A percentile compares a stretch with the other conserved stretches of the same genome.
These are phyloP conservation scores for Myodes glareolus DNA, from an alignment of 2,113 vertebrate genomes.

Conservation along the genomic window DNA sequence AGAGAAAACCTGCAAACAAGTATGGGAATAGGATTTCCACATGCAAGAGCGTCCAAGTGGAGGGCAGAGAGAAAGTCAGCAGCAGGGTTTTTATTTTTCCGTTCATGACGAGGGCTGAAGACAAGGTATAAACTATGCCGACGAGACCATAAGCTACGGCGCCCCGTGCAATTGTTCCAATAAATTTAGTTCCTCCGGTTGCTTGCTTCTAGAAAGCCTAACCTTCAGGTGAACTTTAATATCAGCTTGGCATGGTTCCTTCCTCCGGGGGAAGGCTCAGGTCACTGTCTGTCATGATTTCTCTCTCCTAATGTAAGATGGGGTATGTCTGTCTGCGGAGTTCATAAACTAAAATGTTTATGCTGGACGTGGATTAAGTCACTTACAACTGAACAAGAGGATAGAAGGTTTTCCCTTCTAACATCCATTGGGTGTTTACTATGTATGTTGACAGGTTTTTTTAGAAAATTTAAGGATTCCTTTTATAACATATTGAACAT, in stretches of 20 bases:
- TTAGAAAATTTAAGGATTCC: background rate
- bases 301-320: conserved; percentile 28
- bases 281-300: background rate
- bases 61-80: conserved; percentile 22
- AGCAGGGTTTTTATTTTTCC: background rate
- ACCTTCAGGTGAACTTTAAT: conserved; percentile 15
- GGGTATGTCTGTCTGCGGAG: background rate
- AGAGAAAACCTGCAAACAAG: conserved; percentile 71
- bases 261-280: background rate
- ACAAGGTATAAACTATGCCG: background rate
- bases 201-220: conserved; percentile 21
- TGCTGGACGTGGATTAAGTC: background rate
- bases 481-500: background rate
- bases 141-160: background rate
- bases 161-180: background rate
- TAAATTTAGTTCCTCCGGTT: conserved; percentile 59
- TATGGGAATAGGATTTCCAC: conserved; percentile 62
- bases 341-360: conserved; percentile 44
- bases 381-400: background rate
- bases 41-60: conserved; percentile 2
- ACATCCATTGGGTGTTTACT: background rate
- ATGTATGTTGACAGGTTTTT: background rate
- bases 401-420: background rate
- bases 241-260: background rate
- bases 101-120: conserved; percentile 20